Evolutionary conservation across 2,888 invertebrate species (phyloP).

Genomic region (Callyntrura guangdongensis): DNA sequence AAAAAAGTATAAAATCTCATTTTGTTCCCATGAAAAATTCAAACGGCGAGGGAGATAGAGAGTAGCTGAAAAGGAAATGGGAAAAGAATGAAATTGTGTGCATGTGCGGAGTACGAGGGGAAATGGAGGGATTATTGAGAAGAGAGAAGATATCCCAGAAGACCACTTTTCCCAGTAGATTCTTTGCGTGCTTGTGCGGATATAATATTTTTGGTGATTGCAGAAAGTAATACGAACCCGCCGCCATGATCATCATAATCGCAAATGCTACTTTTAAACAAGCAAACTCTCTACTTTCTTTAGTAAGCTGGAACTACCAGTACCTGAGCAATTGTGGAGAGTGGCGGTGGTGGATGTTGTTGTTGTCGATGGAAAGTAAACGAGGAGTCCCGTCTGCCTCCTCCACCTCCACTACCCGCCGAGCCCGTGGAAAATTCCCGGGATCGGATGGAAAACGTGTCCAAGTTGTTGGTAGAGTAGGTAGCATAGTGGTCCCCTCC

Average conservation of each 20-base stretch:
- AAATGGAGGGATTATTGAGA: conserved; percentile 20
- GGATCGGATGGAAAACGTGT: conserved; percentile 59
- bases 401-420: conserved; percentile 56
- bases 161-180: conserved; percentile 40
- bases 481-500: conserved; percentile 79
- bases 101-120: neutral
- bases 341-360: conserved; percentile 78
- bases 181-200: neutral
- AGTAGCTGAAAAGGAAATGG: neutral
- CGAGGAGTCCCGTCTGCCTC: conserved; percentile 58
- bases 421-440: conserved; percentile 59
- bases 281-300: too few species aligned
- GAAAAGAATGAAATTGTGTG: neutral
- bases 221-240: neutral
- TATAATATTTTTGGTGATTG: neutral
- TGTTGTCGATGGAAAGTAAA: conserved; percentile 69
- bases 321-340: conserved; percentile 84
- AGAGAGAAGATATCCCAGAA: neutral
- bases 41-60: neutral
- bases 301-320: too few species aligned
- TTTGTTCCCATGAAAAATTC: conserved; percentile 47
- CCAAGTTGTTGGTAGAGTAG: conserved; percentile 73
- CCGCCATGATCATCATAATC: conserved; percentile 24
- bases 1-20: conserved; percentile 50
- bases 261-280: conserved; percentile 15